Evolutionary conservation across 1,140 invertebrate genomes (phyloP).

Genomic region (Bombus polaris): DNA sequence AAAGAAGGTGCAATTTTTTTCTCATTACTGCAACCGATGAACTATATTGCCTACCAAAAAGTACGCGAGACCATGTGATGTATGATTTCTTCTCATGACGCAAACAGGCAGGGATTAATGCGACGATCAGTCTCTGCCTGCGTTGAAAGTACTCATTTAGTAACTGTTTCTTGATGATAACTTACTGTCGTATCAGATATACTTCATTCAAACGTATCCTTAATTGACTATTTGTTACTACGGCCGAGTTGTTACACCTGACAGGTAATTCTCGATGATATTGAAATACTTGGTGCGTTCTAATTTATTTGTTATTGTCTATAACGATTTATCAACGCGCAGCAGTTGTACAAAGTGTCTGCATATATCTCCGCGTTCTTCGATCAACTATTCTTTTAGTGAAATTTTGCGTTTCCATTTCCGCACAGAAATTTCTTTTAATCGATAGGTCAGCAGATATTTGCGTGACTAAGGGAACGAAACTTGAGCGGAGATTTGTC

Average conservation of each 20-base stretch:
- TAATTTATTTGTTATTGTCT: constrained; percentile 28
- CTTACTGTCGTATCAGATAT: constrained; percentile 23
- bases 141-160: constrained; percentile 31
- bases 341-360: too few relatives aligned
- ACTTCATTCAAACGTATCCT: neutral
- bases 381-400: too few relatives aligned
- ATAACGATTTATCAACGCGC: neutral
- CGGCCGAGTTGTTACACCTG: neutral
- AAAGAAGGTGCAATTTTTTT: constrained; percentile 14
- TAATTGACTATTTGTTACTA: constrained; percentile 22
- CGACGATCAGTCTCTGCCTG: constrained; percentile 27
- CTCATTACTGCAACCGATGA: neutral
- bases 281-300: neutral
- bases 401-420: neutral
- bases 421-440: neutral
- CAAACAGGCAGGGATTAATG: constrained; percentile 39
- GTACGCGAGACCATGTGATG: constrained; percentile 9
- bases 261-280: neutral
- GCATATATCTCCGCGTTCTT: neutral
- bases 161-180: constrained; percentile 33
- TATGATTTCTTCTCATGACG: constrained; percentile 8
- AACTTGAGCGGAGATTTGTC: too few relatives aligned
- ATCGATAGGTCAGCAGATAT: neutral
- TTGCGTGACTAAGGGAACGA: too few relatives aligned
- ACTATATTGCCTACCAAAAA: constrained; percentile 1